Conservation (phyloP, 2,888 invertebrate species). For the Malachius bipustulatus region DNA sequence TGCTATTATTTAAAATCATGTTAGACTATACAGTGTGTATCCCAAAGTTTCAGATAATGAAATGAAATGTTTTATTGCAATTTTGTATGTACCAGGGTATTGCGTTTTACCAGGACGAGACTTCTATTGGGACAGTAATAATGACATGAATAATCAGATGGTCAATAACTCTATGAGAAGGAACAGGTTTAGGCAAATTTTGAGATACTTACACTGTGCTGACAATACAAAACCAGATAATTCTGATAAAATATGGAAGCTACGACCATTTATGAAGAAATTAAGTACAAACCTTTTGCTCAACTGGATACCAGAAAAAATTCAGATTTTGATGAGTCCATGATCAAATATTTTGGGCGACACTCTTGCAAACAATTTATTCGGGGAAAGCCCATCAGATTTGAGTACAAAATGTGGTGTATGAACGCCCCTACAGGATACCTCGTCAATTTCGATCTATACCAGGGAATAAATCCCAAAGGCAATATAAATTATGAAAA, state of each 20-base stretch:
- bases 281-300: not conserved
- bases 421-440: not conserved
- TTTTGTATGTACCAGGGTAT: not conserved
- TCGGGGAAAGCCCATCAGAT: not conserved
- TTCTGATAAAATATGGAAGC: not conserved
- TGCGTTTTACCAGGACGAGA: not conserved
- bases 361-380: not conserved
- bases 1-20: too few relatives aligned
- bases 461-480: not conserved
- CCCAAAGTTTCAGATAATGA: not conserved
- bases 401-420: not conserved
- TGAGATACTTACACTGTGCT: not conserved
- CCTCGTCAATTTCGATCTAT: not conserved
- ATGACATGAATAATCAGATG: not conserved
- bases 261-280: constrained; percentile 1
- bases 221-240: not conserved
- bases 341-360: not conserved
- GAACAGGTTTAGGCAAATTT: not conserved
- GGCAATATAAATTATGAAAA: not conserved
- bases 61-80: constrained; percentile 1
- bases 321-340: not conserved
- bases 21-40: too few relatives aligned
- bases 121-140: not conserved
- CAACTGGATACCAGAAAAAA: not conserved
- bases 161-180: not conserved